These are phyloP conservation scores for Odontesthes bonariensis DNA, from an alignment of 2,113 vertebrate species.

Conservation along the genomic window DNA sequence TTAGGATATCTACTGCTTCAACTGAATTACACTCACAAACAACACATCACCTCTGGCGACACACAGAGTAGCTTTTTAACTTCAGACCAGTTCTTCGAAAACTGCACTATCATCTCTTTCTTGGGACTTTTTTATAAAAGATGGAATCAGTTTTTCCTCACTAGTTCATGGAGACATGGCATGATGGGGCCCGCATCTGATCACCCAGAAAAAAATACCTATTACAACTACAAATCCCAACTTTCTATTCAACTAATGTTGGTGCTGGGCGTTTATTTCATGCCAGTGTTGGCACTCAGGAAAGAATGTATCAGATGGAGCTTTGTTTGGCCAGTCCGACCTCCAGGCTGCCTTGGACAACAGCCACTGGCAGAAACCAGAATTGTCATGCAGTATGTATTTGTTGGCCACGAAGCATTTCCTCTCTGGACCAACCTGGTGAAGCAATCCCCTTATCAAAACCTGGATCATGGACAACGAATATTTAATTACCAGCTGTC, in stretches of 20 bases:
- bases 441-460: constrained; percentile 10
- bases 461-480: background rate
- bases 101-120: too few species aligned
- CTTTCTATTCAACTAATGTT: background rate
- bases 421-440: background rate
- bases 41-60: too few species aligned
- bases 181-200: too few species aligned
- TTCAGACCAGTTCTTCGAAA: too few species aligned
- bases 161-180: background rate
- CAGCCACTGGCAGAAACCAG: constrained; percentile 5
- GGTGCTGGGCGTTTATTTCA: background rate
- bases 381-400: background rate
- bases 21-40: too few species aligned
- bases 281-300: background rate
- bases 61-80: too few species aligned
- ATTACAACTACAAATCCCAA: background rate
- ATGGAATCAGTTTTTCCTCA: background rate
- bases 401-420: background rate
- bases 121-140: too few species aligned
- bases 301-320: constrained; percentile 10
- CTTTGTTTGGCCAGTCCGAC: background rate
- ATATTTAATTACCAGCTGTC: constrained; percentile 39
- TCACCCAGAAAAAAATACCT: background rate
- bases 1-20: too few species aligned
- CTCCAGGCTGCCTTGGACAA: background rate